Base-by-base conservation (phyloP, 2,888 invertebrate genomes). In the Agonopterix arenella region DNA sequence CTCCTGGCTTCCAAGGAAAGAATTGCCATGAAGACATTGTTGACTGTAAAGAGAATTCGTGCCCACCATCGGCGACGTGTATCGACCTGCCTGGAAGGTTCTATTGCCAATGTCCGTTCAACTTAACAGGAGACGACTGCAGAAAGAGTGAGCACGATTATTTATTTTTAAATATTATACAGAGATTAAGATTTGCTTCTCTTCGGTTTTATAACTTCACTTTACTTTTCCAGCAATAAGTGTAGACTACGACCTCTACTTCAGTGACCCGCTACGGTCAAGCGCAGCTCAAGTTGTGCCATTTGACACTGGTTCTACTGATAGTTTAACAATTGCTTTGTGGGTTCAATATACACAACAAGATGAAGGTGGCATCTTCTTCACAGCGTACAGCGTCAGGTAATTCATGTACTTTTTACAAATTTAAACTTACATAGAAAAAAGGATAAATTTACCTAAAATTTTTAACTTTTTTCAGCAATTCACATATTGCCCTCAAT, bases 71-170 rank as follows among this genome's bases (percentile, higher is more conserved):
- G 9, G 97, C 97, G 0, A 95, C 94, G 2, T 98, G 98, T 71
- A 95, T 98, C 60, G 97, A 98, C 80, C 88, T 97, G 45, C 96
- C 96, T 44, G 95, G 96, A 61, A 93, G 94, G 65, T 97, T 97
- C 89, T 97, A 97, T 75, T 99, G 99, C 70, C 96, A 97, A 76
- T 99, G 99, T 90, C 98, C 98, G 8, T 97, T 98, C 78, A 98
- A 98, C 72, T 91, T 97, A 66, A 98, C 98, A 16, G 99, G 99
- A 47, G 97, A 97, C 72, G 97, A 97, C 70, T 99, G 99, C 70
- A 92, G 97, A 73, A 98, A 98, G 91, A 94, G 97, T 97, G 91
- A 90, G 92, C 44, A 40, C n/a, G 4, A 40, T 40, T 40, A 40
- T 40, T 40, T 40, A 5, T 5, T 40, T n/a, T n/a, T 10, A 40